A percentile compares a stretch with the other conserved stretches of the same genome.
Evolutionary conservation across 2,797 vertebrate genomes (phyloP).

Genomic region (Sebastes vulpes): DNA sequence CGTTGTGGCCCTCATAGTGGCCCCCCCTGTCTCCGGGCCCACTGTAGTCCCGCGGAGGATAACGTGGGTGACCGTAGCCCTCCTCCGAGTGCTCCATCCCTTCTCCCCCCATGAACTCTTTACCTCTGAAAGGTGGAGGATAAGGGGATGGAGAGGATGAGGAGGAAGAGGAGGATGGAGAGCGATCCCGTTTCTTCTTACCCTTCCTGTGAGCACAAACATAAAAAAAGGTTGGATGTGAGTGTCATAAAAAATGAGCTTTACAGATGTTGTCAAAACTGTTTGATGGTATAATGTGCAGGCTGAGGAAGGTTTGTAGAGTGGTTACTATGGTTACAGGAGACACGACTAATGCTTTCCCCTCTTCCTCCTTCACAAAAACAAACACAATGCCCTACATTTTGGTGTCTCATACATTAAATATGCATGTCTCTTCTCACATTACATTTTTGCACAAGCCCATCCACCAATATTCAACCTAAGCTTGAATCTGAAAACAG

Average conservation of each 20-base stretch:
- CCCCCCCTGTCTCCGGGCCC: conserved; percentile 71
- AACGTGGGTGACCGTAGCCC: conserved; percentile 89
- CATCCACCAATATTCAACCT: background rate
- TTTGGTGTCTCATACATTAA: background rate
- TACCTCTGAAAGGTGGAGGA: conserved; percentile 88
- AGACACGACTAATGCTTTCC: background rate
- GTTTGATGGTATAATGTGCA: background rate
- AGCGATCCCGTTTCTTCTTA: conserved; percentile 94
- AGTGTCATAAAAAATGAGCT: background rate
- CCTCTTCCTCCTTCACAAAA: background rate
- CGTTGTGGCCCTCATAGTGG: conserved; percentile 72
- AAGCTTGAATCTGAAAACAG: background rate
- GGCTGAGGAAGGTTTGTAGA: background rate
- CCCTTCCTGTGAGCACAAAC: conserved; percentile 88
- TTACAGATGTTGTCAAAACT: background rate
- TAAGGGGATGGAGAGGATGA: conserved; percentile 89
- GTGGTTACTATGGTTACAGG: background rate
- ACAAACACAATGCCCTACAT: background rate
- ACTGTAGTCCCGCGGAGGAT: conserved; percentile 91
- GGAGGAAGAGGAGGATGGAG: conserved; percentile 94
- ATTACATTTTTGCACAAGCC: background rate
- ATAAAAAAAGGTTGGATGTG: background rate
- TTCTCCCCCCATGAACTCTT: conserved; percentile 84
- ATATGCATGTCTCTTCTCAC: background rate
- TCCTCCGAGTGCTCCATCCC: conserved; percentile 90